Percentiles rank a stretch among this genome's conserved stretches.
phyloP scores from a whole-genome alignment of 1,140 invertebrate genomes.

The Phthorimaea operculella region DNA sequence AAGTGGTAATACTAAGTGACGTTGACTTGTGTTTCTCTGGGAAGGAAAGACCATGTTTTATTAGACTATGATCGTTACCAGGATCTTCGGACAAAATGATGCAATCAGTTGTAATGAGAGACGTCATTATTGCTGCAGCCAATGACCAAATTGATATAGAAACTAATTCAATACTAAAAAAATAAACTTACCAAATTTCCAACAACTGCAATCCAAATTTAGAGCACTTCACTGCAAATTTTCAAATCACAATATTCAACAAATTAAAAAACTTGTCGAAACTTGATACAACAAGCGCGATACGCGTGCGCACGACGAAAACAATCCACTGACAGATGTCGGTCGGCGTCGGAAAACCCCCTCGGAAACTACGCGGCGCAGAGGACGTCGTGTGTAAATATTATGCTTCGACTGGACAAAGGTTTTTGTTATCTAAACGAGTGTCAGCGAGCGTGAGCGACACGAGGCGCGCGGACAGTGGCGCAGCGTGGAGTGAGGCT shows the following conservation, averaged over 20 bases:
- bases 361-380: constrained; percentile 41
- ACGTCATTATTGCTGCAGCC: not conserved
- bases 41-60: too few species aligned
- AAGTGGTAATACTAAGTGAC: too few species aligned
- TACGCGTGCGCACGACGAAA: constrained; percentile 57
- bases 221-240: constrained; percentile 29
- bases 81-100: not conserved
- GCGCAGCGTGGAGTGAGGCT: constrained; percentile 60
- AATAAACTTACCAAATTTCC: constrained; percentile 38
- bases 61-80: not conserved
- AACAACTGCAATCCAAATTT: constrained; percentile 54
- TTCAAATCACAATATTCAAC: constrained; percentile 16
- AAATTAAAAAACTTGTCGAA: constrained; percentile 48
- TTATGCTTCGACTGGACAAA: constrained; percentile 62
- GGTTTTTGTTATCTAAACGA: constrained; percentile 63
- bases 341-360: constrained; percentile 57
- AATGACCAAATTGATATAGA: too few species aligned
- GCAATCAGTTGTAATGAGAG: constrained; percentile 4
- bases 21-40: too few species aligned
- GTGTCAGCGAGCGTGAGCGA: constrained; percentile 46
- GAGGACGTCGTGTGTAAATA: constrained; percentile 53
- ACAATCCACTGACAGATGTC: constrained; percentile 55
- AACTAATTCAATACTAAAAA: too few species aligned
- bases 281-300: constrained; percentile 47
- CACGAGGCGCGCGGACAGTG: constrained; percentile 54